A percentile compares a stretch with the other conserved stretches of the same genome.
Conservation (phyloP, 2,113 vertebrate genomes). For the Panthera uncia region DNA sequence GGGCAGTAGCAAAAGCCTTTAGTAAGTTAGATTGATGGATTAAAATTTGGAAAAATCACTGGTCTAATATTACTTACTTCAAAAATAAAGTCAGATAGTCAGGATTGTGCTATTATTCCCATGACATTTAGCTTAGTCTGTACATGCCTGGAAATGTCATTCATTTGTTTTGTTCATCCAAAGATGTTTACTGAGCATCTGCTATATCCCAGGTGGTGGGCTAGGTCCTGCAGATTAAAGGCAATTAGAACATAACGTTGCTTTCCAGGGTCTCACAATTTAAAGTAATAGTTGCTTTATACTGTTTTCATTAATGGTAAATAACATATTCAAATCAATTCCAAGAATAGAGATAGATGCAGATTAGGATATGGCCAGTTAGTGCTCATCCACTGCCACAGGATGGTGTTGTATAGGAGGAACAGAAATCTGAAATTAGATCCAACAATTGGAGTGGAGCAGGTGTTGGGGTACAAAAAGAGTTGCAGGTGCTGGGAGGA, state of each 20-base stretch:
- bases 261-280: neutral
- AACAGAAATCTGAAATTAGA: conserved; percentile 11
- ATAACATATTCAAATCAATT: conserved; percentile 58
- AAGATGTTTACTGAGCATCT: neutral
- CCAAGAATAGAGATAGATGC: conserved; percentile 28
- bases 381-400: neutral
- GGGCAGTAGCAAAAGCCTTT: conserved; percentile 46
- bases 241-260: neutral
- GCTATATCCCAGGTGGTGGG: neutral
- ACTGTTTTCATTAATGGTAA: conserved; percentile 24
- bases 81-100: conserved; percentile 22
- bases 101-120: conserved; percentile 36
- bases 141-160: neutral
- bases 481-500: neutral
- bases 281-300: conserved; percentile 24
- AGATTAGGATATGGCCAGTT: neutral
- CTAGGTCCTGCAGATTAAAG: neutral
- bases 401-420: neutral
- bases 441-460: neutral
- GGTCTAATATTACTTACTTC: conserved; percentile 42
- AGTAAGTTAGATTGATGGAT: conserved; percentile 45
- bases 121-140: neutral
- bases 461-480: neutral
- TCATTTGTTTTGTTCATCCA: neutral
- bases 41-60: conserved; percentile 33